phyloP scores from a whole-genome alignment of 1,140 invertebrate genomes.

The Asobara japonica region DNA sequence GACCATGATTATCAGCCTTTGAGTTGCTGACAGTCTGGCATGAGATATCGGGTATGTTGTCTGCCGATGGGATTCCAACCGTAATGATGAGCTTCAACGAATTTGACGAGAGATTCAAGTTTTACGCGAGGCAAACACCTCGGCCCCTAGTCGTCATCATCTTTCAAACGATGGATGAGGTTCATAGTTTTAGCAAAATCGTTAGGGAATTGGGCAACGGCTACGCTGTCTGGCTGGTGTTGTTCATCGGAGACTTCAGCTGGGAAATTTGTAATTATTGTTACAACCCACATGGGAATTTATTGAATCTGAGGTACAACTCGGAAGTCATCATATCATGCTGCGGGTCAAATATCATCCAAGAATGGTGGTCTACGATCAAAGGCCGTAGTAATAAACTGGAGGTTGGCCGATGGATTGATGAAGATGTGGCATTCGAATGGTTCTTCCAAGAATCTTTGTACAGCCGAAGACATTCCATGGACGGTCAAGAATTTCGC shows the following conservation, averaged over 20 bases:
- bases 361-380: slow-evolving; percentile 41
- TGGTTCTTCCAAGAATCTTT: neutral
- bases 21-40: neutral
- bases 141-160: slow-evolving; percentile 44
- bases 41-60: neutral
- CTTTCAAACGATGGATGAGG: slow-evolving; percentile 19
- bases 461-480: slow-evolving; percentile 6
- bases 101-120: slow-evolving; percentile 17
- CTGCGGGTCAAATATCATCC: slow-evolving; percentile 28
- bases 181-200: slow-evolving; percentile 31
- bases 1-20: neutral
- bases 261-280: slow-evolving; percentile 29
- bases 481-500: slow-evolving; percentile 9
- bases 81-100: slow-evolving; percentile 32
- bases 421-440: neutral
- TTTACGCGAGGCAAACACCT: neutral
- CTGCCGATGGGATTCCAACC: neutral
- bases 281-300: slow-evolving; percentile 29
- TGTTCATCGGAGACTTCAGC: slow-evolving; percentile 34
- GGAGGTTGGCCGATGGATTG: slow-evolving; percentile 15
- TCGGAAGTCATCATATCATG: slow-evolving; percentile 46
- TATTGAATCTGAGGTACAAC: slow-evolving; percentile 38
- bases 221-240: slow-evolving; percentile 41
- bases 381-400: slow-evolving; percentile 6
- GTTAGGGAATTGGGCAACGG: slow-evolving; percentile 37